phyloP scores from a whole-genome alignment of 2,797 vertebrate species.

The Ceyx erithaca region DNA sequence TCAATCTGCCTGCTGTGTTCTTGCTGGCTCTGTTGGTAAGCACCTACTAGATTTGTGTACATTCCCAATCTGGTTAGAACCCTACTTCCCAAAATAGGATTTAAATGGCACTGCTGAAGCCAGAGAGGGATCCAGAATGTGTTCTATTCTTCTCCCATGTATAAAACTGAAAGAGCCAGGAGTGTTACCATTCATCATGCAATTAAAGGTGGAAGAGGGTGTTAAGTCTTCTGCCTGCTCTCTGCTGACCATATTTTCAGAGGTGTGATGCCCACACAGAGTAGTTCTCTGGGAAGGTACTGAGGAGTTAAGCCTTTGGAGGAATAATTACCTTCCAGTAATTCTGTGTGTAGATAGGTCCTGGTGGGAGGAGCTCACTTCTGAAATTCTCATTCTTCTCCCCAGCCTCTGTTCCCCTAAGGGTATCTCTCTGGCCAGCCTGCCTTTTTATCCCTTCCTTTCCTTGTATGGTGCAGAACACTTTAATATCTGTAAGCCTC shows the following conservation, averaged over 20 bases:
- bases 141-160: fast-evolving
- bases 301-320: constrained; percentile 23
- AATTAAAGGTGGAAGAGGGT: background rate
- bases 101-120: background rate
- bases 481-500: constrained; percentile 40
- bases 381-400: background rate
- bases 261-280: background rate
- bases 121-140: fast-evolving
- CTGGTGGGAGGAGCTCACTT: constrained; percentile 2
- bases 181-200: fast-evolving
- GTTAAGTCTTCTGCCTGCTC: background rate
- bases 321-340: background rate
- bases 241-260: background rate
- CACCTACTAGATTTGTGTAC: background rate
- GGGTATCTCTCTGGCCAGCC: background rate
- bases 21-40: background rate
- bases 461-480: constrained; percentile 56
- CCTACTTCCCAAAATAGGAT: background rate
- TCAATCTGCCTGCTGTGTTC: no score
- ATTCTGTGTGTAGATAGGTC: background rate
- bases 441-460: constrained; percentile 14
- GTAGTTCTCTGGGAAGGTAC: background rate
- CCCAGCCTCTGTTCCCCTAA: background rate
- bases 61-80: background rate
- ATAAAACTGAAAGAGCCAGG: background rate